Conservation (phyloP, 2,888 invertebrate genomes). For the Polymixis lichenea region DNA sequence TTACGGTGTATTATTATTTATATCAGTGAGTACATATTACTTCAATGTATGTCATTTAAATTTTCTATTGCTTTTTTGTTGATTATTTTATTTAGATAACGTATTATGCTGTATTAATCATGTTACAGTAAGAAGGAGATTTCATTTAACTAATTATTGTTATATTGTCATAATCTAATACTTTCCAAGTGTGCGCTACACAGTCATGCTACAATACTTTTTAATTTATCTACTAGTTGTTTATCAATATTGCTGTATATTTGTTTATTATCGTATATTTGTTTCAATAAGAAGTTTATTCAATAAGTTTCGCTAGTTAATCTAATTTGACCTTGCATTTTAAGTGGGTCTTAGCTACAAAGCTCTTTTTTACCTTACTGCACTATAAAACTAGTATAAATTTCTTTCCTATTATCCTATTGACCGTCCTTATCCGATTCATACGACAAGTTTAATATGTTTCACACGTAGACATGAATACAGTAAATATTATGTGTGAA, state of each 20-base stretch:
- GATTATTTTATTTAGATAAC: background rate
- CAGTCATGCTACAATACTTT: background rate
- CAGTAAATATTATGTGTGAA: too few species aligned
- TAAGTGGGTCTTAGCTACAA: background rate
- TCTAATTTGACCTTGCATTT: background rate
- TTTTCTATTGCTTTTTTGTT: background rate
- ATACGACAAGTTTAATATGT: background rate
- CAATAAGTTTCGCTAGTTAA: background rate
- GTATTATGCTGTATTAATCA: background rate
- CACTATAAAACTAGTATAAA: background rate
- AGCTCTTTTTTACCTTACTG: background rate
- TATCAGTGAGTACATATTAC: background rate
- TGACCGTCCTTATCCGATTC: background rate
- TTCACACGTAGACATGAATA: too few species aligned
- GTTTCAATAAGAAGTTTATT: background rate
- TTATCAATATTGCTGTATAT: background rate
- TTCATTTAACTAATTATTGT: background rate
- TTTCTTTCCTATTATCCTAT: background rate
- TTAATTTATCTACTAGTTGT: background rate
- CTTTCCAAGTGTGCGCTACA: background rate
- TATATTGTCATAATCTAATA: slow-evolving; percentile 27
- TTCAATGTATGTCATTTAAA: background rate
- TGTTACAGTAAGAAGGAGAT: background rate
- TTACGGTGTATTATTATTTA: background rate
- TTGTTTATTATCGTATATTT: too few species aligned